Percentiles rank a stretch among this genome's conserved stretches.
These are phyloP conservation scores for Cyprinodon brontotheroides DNA, from an alignment of 2,113 vertebrate genomes.

Conservation along the genomic window DNA sequence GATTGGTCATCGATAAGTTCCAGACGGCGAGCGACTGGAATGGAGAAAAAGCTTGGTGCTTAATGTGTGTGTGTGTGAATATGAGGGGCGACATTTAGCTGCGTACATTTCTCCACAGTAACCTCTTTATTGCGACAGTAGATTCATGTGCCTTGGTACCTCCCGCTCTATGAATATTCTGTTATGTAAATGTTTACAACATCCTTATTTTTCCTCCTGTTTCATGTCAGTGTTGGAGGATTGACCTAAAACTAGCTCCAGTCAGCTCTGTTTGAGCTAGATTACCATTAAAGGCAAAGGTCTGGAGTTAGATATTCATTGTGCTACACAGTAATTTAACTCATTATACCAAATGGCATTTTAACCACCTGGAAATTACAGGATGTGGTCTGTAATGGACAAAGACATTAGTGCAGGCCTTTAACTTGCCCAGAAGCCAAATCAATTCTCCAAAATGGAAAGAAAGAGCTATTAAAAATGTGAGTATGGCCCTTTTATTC, in stretches of 20 bases:
- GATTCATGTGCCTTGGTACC: slow-evolving; percentile 30
- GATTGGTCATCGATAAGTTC: slow-evolving; percentile 72
- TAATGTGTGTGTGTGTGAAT: neutral
- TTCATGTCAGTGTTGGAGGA: slow-evolving; percentile 6
- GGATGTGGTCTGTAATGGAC: slow-evolving; percentile 26
- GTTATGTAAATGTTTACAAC: slow-evolving; percentile 14
- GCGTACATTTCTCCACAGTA: slow-evolving; percentile 28
- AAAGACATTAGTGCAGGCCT: slow-evolving; percentile 8
- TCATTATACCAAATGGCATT: slow-evolving; percentile 24
- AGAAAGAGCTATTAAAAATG: neutral
- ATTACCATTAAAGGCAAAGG: slow-evolving; percentile 19
- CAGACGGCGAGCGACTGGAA: slow-evolving; percentile 61
- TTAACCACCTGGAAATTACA: slow-evolving; percentile 27
- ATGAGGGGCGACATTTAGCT: neutral
- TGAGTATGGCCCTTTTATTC: neutral
- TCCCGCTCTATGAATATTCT: slow-evolving; percentile 7
- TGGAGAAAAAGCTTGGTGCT: slow-evolving; percentile 52
- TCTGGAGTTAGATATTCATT: slow-evolving; percentile 7
- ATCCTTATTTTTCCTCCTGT: slow-evolving; percentile 10
- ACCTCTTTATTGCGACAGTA: slow-evolving; percentile 25
- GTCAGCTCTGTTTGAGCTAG: slow-evolving; percentile 3
- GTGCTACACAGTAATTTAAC: slow-evolving; percentile 23
- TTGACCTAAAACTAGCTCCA: slow-evolving; percentile 9
- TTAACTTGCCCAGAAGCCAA: slow-evolving; percentile 1
- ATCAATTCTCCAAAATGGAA: neutral